Evolutionary conservation across 1,140 invertebrate species (phyloP).

Genomic region (Drosophila tristis): DNA sequence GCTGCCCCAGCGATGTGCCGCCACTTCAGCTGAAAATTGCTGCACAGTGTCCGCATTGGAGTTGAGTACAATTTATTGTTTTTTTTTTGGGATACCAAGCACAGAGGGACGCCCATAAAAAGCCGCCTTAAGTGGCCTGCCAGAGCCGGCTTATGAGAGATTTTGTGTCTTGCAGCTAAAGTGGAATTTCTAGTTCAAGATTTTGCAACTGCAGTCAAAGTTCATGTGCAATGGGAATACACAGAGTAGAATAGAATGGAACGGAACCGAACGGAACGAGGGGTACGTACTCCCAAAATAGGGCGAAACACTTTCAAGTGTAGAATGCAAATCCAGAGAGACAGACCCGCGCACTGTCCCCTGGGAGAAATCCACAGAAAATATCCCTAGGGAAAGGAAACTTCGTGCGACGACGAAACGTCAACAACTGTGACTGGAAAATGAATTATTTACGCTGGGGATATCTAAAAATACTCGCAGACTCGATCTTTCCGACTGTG

Average conservation of each 20-base stretch:
- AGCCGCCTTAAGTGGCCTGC: slow-evolving; percentile 73
- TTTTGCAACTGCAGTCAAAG: slow-evolving; percentile 64
- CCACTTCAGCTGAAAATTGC: slow-evolving; percentile 54
- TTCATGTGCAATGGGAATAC: slow-evolving; percentile 40
- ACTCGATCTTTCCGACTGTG: slow-evolving; percentile 1
- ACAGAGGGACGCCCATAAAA: slow-evolving; percentile 65
- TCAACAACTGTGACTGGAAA: slow-evolving; percentile 82
- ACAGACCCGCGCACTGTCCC: slow-evolving; percentile 40
- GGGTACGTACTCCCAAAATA: slow-evolving; percentile 41
- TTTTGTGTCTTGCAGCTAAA: slow-evolving; percentile 46
- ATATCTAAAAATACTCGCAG: slow-evolving; percentile 66
- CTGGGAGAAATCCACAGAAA: slow-evolving; percentile 36
- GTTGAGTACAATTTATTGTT: slow-evolving; percentile 77
- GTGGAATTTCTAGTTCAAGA: slow-evolving; percentile 74
- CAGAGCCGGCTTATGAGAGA: slow-evolving; percentile 34
- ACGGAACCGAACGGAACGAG: neutral
- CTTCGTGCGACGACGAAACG: slow-evolving; percentile 54
- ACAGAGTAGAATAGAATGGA: slow-evolving; percentile 29
- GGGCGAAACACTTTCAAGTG: slow-evolving; percentile 69
- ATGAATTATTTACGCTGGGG: slow-evolving; percentile 78
- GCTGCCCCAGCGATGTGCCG: slow-evolving; percentile 36
- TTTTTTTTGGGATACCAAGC: slow-evolving; percentile 21
- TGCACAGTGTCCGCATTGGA: slow-evolving; percentile 31
- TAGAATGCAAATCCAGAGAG: slow-evolving; percentile 64
- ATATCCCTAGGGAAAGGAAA: slow-evolving; percentile 32